These are phyloP conservation scores for Fringilla coelebs DNA, from an alignment of 2,797 vertebrate species.

Conservation along the genomic window DNA sequence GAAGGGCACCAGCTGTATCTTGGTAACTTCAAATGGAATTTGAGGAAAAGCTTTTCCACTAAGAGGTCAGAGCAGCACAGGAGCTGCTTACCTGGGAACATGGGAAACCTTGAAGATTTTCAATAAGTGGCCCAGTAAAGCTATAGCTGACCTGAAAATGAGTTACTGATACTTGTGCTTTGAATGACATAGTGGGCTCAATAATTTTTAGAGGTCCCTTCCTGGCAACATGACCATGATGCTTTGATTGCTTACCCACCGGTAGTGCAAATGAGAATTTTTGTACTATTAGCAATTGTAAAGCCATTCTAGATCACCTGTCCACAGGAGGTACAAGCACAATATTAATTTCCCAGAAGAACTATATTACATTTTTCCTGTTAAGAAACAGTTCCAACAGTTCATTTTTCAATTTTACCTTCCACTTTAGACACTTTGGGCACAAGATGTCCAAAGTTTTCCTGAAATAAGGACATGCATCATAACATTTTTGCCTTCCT, in stretches of 20 bases:
- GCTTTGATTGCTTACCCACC: neutral
- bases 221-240: neutral
- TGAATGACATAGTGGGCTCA: neutral
- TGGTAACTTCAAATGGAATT: neutral
- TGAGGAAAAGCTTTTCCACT: neutral
- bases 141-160: neutral
- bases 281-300: neutral
- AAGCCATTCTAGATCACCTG: neutral
- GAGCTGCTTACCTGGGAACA: fast-evolving
- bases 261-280: neutral
- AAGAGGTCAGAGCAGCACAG: neutral
- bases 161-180: neutral
- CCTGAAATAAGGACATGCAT: neutral
- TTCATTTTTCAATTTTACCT: neutral
- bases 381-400: neutral
- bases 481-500: neutral
- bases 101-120: neutral
- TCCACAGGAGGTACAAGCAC: neutral
- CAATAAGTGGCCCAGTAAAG: neutral
- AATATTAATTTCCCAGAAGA: neutral
- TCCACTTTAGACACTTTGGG: neutral
- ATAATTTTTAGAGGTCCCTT: neutral
- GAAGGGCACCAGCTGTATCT: neutral
- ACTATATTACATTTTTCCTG: neutral
- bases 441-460: neutral